phyloP scores from a whole-genome alignment of 2,888 invertebrate species.

The Microdon myrmicae region DNA sequence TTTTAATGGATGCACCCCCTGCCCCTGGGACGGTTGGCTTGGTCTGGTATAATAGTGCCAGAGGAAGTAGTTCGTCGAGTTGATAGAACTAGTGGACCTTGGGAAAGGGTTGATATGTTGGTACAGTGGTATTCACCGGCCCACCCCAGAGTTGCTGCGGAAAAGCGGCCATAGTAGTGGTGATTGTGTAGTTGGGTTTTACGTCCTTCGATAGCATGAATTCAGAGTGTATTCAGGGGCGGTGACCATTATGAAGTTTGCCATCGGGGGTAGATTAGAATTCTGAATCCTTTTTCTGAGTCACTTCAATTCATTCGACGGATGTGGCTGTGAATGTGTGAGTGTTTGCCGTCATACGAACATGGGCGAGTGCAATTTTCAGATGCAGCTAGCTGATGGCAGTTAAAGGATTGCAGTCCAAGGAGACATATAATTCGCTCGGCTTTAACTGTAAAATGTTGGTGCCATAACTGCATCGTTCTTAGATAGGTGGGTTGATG shows the following conservation, averaged over 20 bases:
- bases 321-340: neutral
- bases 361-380: too few relatives aligned
- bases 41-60: too few relatives aligned
- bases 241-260: constrained; percentile 52
- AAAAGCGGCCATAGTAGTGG: constrained; percentile 15
- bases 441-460: too few relatives aligned
- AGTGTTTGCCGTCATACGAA: too few relatives aligned
- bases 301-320: constrained; percentile 20
- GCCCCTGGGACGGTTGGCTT: constrained; percentile 3
- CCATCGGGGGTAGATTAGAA: constrained; percentile 50
- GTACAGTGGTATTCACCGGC: constrained; percentile 9
- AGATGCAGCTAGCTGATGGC: too few relatives aligned
- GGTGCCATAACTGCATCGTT: too few relatives aligned
- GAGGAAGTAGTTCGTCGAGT: constrained; percentile 24
- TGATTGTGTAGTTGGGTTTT: constrained; percentile 30
- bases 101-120: constrained; percentile 36
- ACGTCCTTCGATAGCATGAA: constrained; percentile 18
- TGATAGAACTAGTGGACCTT: constrained; percentile 21
- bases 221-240: constrained; percentile 21
- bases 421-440: too few relatives aligned
- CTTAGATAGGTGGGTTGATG: too few relatives aligned
- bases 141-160: constrained; percentile 29
- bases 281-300: constrained; percentile 51
- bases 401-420: too few relatives aligned
- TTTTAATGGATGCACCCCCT: constrained; percentile 50